A percentile compares a stretch with the other conserved stretches of the same genome.
Evolutionary conservation across 2,888 invertebrate species (phyloP).

Genomic region (Petrolisthes cinctipes): DNA sequence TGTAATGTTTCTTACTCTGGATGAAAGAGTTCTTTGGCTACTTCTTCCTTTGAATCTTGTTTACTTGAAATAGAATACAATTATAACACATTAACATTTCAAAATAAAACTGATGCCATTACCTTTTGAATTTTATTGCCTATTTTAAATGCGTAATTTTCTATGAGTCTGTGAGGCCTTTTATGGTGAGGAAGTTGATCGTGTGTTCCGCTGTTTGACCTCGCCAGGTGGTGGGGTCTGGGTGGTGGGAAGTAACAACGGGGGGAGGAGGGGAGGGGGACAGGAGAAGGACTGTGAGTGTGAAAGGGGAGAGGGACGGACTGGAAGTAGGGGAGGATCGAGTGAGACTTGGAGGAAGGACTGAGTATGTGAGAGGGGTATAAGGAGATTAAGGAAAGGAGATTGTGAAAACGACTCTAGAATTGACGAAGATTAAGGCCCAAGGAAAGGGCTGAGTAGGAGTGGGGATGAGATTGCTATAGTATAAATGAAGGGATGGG

Average conservation of each 20-base stretch:
- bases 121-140: too few relatives aligned
- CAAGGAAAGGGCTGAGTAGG: neutral
- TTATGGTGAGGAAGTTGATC: too few relatives aligned
- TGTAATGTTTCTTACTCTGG: too few relatives aligned
- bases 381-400: neutral
- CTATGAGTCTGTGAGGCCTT: too few relatives aligned
- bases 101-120: too few relatives aligned
- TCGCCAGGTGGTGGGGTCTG: neutral
- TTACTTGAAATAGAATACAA: too few relatives aligned
- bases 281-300: neutral
- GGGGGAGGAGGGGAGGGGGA: neutral
- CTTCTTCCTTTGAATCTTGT: too few relatives aligned
- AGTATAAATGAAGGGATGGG: neutral
- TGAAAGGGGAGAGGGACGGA: neutral
- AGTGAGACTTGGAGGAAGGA: neutral
- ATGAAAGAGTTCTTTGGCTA: too few relatives aligned
- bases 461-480: neutral
- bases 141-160: too few relatives aligned
- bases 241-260: neutral
- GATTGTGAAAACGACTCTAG: neutral
- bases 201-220: too few relatives aligned
- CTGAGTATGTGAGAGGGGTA: too few relatives aligned
- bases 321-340: neutral
- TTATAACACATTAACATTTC: too few relatives aligned
- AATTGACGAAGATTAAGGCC: neutral